These are phyloP conservation scores for Syritta pipiens DNA, from an alignment of 2,888 invertebrate species.

Conservation along the genomic window DNA sequence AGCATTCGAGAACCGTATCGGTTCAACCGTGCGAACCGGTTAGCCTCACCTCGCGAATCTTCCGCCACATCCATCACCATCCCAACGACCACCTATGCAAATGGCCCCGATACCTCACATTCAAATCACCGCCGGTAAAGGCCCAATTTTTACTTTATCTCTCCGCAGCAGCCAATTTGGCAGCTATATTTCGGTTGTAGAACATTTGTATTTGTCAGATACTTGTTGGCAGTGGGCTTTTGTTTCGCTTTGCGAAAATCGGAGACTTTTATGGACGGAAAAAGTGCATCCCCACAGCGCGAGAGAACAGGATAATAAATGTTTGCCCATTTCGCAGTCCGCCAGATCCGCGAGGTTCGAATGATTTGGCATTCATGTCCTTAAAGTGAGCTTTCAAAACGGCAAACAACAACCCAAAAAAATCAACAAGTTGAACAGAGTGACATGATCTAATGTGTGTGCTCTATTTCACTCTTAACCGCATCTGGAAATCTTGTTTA, in stretches of 20 bases:
- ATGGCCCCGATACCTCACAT: too few species aligned
- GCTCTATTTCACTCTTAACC: constrained; percentile 28
- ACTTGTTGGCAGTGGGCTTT: constrained; percentile 54
- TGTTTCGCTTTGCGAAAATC: constrained; percentile 23
- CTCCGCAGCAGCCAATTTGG: constrained; percentile 36
- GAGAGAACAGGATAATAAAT: not conserved
- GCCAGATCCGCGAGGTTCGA: not conserved
- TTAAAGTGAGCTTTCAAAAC: constrained; percentile 17
- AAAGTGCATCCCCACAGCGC: constrained; percentile 9
- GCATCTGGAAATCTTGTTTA: constrained; percentile 19
- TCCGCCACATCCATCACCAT: too few species aligned
- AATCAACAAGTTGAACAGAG: constrained; percentile 60
- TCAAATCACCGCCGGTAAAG: too few species aligned
- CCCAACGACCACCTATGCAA: too few species aligned
- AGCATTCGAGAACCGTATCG: too few species aligned
- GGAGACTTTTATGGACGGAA: constrained; percentile 30
- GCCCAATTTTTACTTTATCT: constrained; percentile 27
- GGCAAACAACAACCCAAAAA: too few species aligned
- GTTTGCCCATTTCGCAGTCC: constrained; percentile 18
- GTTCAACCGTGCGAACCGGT: too few species aligned
- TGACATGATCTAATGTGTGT: constrained; percentile 37
- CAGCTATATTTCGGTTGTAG: constrained; percentile 32
- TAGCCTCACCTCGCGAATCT: too few species aligned
- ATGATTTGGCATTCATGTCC: constrained; percentile 39
- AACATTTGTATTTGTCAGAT: constrained; percentile 60